phyloP scores from a whole-genome alignment of 2,888 invertebrate species.

The Enoplolaimus lenunculus region DNA sequence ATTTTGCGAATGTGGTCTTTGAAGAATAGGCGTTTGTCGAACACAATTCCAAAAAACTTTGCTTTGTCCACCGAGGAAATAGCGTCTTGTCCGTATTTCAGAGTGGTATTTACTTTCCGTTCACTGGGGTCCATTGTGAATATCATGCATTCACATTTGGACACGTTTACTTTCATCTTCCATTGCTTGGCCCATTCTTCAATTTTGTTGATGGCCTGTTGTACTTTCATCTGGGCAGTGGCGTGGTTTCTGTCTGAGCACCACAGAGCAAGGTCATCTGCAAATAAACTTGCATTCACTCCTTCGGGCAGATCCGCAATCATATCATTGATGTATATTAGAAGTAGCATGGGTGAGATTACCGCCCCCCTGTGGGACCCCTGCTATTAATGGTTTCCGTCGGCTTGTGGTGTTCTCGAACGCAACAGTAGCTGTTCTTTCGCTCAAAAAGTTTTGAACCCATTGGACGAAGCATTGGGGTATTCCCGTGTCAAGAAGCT shows the following conservation, averaged over 20 bases:
- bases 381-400: background rate
- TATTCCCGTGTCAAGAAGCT: background rate
- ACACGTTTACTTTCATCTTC: background rate
- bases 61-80: background rate
- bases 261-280: background rate
- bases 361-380: background rate
- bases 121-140: background rate
- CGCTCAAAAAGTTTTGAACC: background rate
- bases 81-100: background rate
- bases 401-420: background rate
- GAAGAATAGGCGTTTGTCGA: background rate
- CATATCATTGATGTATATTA: constrained; percentile 10
- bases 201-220: constrained; percentile 1
- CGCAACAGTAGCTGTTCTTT: background rate
- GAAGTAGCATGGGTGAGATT: background rate
- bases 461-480: constrained; percentile 2
- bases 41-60: background rate
- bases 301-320: background rate
- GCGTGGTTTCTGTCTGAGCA: too few species aligned
- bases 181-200: constrained; percentile 1
- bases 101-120: background rate
- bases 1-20: background rate
- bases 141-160: background rate
- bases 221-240: too few species aligned
- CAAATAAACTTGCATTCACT: background rate